A percentile compares a stretch with the other conserved stretches of the same genome.
Conservation (phyloP, 2,113 vertebrate species). For the Nicator chloris region DNA sequence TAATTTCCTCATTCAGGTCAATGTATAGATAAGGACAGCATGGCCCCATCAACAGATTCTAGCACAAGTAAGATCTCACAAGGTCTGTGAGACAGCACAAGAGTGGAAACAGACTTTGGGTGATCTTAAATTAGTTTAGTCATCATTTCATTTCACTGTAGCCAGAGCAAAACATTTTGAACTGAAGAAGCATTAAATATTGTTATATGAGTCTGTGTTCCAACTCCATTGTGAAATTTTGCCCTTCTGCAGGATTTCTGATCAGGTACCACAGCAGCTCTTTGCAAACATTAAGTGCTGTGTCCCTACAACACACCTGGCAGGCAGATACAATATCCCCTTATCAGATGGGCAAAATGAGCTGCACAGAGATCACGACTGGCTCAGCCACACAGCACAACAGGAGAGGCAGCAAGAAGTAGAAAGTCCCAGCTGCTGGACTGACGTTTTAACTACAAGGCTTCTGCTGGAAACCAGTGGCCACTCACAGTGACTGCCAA, state of each 20-base stretch:
- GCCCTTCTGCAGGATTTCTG: background rate
- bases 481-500: background rate
- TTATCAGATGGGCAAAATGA: conserved; percentile 45
- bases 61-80: background rate
- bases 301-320: conserved; percentile 36
- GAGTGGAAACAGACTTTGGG: background rate
- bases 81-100: background rate
- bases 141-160: background rate
- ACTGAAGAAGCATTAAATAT: background rate
- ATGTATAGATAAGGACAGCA: background rate
- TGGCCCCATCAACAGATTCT: background rate
- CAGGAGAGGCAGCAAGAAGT: background rate
- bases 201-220: background rate
- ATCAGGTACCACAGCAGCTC: background rate
- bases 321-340: background rate
- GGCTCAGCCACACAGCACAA: background rate
- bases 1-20: background rate
- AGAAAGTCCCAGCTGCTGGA: background rate
- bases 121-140: background rate
- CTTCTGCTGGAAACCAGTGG: background rate
- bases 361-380: background rate
- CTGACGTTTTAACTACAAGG: background rate
- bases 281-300: conserved; percentile 28
- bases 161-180: background rate
- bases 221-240: background rate